Evolutionary conservation across 2,113 vertebrate species (phyloP).

Genomic region (Enhydra lutris): DNA sequence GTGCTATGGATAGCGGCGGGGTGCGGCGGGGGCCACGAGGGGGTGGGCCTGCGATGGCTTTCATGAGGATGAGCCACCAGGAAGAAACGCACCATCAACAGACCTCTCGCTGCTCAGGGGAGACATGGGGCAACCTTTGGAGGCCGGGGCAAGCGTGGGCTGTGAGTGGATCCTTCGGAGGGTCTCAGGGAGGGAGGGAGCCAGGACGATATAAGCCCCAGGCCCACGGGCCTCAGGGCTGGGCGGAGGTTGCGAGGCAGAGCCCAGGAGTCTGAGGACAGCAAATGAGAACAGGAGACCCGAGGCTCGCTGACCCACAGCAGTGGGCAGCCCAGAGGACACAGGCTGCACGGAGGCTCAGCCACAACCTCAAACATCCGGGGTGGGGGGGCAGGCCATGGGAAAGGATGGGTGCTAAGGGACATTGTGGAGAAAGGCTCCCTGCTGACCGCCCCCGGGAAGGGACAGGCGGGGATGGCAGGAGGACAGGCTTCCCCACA

Average conservation of each 20-base stretch:
- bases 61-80: no score
- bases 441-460: not conserved
- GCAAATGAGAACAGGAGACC: no score
- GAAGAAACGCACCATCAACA: accelerated
- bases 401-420: not conserved
- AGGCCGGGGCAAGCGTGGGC: not conserved
- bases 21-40: accelerated
- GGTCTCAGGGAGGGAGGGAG: not conserved
- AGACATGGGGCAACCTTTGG: not conserved
- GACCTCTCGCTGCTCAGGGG: no score
- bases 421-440: not conserved
- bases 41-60: accelerated
- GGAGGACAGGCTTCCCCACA: no score
- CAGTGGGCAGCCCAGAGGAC: no score
- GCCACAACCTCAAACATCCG: no score
- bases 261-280: not conserved
- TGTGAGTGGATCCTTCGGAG: not conserved
- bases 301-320: not conserved
- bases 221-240: not conserved
- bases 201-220: not conserved
- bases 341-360: not conserved
- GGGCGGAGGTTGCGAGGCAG: no score
- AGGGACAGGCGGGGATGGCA: accelerated
- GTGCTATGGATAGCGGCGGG: not conserved
- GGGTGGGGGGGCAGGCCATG: not conserved